Evolutionary conservation across 2,113 vertebrate species (phyloP), one percentile per base, ranked within the genome.

Genomic region (Butorides virescens): DNA sequence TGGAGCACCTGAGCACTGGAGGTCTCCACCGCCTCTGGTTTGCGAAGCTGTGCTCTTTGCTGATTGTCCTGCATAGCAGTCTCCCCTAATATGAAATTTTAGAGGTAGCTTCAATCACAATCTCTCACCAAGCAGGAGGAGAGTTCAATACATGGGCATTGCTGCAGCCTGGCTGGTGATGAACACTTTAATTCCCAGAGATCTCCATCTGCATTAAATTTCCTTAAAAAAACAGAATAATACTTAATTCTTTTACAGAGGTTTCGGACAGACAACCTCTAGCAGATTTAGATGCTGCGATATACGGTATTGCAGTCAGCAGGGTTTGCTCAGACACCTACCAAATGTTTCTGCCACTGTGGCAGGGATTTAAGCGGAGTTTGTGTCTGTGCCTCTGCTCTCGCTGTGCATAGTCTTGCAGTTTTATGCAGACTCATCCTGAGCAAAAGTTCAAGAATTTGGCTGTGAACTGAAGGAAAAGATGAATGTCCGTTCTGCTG

Each of bases 401-500:
- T 50, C 3, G 1, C 39, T 72, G 36, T 39, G 27, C 63, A 6
- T 22, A 32, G 68, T 44, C 23, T 59, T 3, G 0, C 4, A 0
- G 26, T 81, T 92, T 85, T 67, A 30, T 82, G 77, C 78, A 68
- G 39, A 30, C 66, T 92, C 78, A 79, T 86, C 66, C 92, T 78
- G 77, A 75, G 39, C 44, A 61, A 30, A 73, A 90, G 37, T 63
- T 55, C 3, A n/a, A 82, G 92, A 59, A 56, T 75, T 92, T 90
- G 90, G 44, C 77, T 52, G 77, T 50, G 78, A 85, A n/a, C 74
- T 56, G 90, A 52, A 82, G 95, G 78, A 81, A 82, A 55, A 76
- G 70, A 46, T 44, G 74, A 75, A 5, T 0, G 2, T 80, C 34
- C 0, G 0, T 39, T 85, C 36, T 39, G 37, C 74, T 88, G 76